These are phyloP conservation scores for Tortrix viridana DNA, from an alignment of 2,888 invertebrate genomes.

Conservation along the genomic window DNA sequence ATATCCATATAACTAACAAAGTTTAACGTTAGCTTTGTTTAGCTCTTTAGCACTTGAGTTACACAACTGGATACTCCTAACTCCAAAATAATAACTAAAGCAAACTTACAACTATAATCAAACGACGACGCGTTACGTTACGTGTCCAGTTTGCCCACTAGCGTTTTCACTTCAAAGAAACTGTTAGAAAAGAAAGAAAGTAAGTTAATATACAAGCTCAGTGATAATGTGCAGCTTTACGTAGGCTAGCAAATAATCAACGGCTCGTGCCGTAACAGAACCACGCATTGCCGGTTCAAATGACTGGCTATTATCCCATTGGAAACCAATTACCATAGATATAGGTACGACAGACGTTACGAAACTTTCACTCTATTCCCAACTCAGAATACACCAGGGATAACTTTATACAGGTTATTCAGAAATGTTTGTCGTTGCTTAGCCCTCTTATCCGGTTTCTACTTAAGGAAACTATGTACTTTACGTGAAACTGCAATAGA, in stretches of 20 bases:
- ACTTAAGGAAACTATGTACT: too few species aligned
- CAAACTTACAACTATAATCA: too few species aligned
- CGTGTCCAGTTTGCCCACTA: not conserved
- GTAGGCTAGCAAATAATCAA: slow-evolving; percentile 23
- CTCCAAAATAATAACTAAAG: not conserved
- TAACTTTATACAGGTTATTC: slow-evolving; percentile 7
- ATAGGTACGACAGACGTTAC: slow-evolving; percentile 15
- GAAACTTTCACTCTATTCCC: slow-evolving; percentile 30
- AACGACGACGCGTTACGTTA: not conserved
- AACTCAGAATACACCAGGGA: slow-evolving; percentile 6
- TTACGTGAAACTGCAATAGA: too few species aligned
- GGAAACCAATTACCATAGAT: slow-evolving; percentile 19
- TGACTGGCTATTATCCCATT: slow-evolving; percentile 28
- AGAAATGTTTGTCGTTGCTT: not conserved
- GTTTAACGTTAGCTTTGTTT: too few species aligned
- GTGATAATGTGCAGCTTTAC: slow-evolving; percentile 25
- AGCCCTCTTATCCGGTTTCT: slow-evolving; percentile 4
- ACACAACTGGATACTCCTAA: not conserved
- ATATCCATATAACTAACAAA: too few species aligned
- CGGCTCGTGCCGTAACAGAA: slow-evolving; percentile 20
- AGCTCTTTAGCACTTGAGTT: too few species aligned
- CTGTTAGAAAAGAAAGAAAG: slow-evolving; percentile 30
- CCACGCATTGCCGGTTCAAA: slow-evolving; percentile 21
- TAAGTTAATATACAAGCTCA: slow-evolving; percentile 9
- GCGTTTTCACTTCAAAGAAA: slow-evolving; percentile 30